A percentile compares a stretch with the other conserved stretches of the same genome.
Conservation (phyloP, 2,113 vertebrate species). For the Pelusios castaneus region DNA sequence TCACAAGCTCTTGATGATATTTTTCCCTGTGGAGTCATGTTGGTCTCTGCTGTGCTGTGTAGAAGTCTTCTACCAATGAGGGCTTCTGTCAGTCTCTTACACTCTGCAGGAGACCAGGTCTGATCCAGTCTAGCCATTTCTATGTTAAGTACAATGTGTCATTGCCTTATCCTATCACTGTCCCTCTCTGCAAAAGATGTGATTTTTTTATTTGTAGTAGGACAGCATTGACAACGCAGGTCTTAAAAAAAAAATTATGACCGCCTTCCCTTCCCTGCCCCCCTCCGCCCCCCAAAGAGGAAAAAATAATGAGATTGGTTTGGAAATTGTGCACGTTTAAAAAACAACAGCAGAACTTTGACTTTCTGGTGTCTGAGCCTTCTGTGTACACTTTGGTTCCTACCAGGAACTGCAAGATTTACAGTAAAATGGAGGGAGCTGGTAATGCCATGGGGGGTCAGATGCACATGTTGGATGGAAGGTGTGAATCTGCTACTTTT, state of each 20-base stretch:
- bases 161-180: conserved; percentile 7
- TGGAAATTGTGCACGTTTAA: background rate
- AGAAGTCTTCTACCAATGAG: conserved; percentile 36
- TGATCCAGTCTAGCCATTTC: background rate
- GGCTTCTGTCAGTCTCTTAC: conserved; percentile 41
- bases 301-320: background rate
- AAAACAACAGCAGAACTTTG: background rate
- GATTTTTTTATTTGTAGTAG: background rate
- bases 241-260: background rate
- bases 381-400: background rate
- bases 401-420: background rate
- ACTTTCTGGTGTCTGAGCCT: background rate
- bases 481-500: background rate
- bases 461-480: background rate
- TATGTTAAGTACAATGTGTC: background rate
- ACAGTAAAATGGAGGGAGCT: background rate
- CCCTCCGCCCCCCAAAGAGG: background rate
- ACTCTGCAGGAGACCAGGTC: background rate
- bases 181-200: background rate
- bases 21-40: conserved; percentile 6
- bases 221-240: background rate
- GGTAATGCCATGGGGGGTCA: background rate
- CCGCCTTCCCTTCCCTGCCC: too few species aligned
- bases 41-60: conserved; percentile 19
- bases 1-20: conserved; percentile 18